These are phyloP conservation scores for Polypterus senegalus DNA, from an alignment of 2,113 vertebrate species.

Conservation along the genomic window DNA sequence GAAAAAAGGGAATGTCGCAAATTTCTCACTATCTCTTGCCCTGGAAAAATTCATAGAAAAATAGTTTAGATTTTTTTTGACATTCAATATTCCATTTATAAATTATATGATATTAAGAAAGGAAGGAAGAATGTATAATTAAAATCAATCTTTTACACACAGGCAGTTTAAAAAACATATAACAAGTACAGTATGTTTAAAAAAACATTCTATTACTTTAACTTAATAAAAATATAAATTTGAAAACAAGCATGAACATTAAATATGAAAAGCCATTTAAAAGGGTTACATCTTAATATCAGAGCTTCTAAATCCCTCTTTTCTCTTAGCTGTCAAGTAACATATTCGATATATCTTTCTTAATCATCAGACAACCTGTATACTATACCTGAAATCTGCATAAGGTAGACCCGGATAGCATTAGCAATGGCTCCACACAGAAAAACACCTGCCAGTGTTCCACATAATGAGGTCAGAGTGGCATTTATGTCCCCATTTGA, in stretches of 20 bases:
- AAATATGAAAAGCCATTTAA: too few relatives aligned
- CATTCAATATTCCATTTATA: neutral
- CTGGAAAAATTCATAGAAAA: constrained; percentile 40
- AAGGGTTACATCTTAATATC: too few relatives aligned
- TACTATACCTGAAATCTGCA: constrained; percentile 74
- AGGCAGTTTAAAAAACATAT: too few relatives aligned
- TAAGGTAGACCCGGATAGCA: constrained; percentile 82
- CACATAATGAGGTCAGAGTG: constrained; percentile 65
- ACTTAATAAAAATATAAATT: too few relatives aligned
- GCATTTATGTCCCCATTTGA: constrained; percentile 43
- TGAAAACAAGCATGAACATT: too few relatives aligned
- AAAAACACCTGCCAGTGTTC: constrained; percentile 71
- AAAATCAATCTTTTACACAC: neutral
- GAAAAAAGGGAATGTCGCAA: constrained; percentile 73
- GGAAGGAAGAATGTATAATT: neutral
- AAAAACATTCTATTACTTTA: too few relatives aligned
- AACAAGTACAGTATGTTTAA: too few relatives aligned
- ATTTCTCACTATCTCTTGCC: constrained; percentile 77
- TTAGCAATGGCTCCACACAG: constrained; percentile 82
- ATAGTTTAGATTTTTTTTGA: constrained; percentile 2
- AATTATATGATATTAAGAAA: neutral
- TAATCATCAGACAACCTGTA: too few relatives aligned
- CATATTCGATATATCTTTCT: too few relatives aligned
- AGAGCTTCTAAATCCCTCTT: too few relatives aligned
- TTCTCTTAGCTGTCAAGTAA: too few relatives aligned